These are phyloP conservation scores for Maconellicoccus hirsutus DNA, from an alignment of 1,140 invertebrate species.

Conservation along the genomic window DNA sequence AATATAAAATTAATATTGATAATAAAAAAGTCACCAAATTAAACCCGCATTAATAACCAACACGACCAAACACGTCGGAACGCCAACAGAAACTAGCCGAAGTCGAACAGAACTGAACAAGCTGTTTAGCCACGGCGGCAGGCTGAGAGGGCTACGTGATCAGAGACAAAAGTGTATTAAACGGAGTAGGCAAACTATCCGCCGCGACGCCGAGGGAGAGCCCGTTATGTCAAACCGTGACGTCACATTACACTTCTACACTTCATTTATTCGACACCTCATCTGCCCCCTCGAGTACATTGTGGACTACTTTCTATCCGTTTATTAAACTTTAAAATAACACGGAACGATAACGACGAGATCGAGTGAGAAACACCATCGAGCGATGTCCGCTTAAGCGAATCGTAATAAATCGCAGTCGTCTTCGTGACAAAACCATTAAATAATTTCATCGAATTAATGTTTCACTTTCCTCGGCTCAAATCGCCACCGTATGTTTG, in stretches of 20 bases:
- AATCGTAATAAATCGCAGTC: constrained; percentile 8
- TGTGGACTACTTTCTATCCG: constrained; percentile 19
- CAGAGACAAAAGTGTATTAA: constrained; percentile 21
- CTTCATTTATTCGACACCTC: constrained; percentile 21
- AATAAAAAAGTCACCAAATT: neutral
- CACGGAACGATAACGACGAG: constrained; percentile 11
- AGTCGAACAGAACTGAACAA: constrained; percentile 16
- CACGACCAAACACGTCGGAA: constrained; percentile 9
- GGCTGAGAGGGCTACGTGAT: constrained; percentile 20
- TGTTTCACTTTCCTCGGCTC: neutral
- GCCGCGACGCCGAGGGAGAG: neutral
- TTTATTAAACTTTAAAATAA: constrained; percentile 23
- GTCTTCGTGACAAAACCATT: constrained; percentile 1
- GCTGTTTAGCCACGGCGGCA: constrained; percentile 21
- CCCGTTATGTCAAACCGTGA: constrained; percentile 19
- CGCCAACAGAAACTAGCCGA: constrained; percentile 10
- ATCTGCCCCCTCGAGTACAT: constrained; percentile 15
- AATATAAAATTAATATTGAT: neutral
- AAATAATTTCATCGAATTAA: neutral
- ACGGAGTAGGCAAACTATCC: neutral
- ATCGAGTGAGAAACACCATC: neutral
- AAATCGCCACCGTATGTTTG: neutral
- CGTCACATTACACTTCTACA: constrained; percentile 22
- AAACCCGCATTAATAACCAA: neutral
- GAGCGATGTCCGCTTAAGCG: neutral